Evolutionary conservation across 2,797 vertebrate species (phyloP).

Genomic region (Poeciliopsis infans): DNA sequence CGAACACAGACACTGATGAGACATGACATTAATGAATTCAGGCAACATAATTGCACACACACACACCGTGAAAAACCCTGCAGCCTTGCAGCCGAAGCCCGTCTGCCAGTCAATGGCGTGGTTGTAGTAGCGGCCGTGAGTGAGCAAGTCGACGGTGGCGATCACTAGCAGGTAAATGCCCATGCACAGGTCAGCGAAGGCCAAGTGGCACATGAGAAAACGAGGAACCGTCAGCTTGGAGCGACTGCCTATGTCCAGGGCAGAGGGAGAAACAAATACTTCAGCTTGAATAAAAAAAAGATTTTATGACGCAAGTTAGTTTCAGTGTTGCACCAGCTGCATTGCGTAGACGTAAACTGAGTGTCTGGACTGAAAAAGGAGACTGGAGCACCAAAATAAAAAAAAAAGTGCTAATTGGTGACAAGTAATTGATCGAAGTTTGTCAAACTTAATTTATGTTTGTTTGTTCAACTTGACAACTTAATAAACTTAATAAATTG

Average conservation of each 20-base stretch:
- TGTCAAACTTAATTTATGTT: too few relatives aligned
- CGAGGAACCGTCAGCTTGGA: constrained; percentile 94
- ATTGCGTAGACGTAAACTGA: neutral
- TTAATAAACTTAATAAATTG: too few relatives aligned
- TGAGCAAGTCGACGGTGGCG: constrained; percentile 88
- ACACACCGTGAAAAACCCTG: constrained; percentile 88
- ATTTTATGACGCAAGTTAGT: neutral
- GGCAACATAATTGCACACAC: neutral
- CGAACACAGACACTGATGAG: neutral
- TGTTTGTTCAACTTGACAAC: too few relatives aligned
- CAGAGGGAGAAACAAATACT: neutral
- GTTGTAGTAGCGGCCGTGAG: constrained; percentile 91
- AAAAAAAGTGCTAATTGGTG: too few relatives aligned
- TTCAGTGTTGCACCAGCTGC: neutral
- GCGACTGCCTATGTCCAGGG: constrained; percentile 75
- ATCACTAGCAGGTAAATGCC: constrained; percentile 93
- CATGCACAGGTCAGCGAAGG: constrained; percentile 96
- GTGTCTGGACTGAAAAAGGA: too few relatives aligned
- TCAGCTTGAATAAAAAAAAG: neutral
- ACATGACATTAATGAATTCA: neutral
- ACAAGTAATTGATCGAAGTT: too few relatives aligned
- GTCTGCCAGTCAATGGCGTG: constrained; percentile 95
- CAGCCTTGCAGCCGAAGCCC: constrained; percentile 86
- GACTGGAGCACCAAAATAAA: too few relatives aligned
- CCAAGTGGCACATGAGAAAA: constrained; percentile 97